Base-by-base conservation (phyloP, 1,140 invertebrate species). In the Neocloeon triangulifer region DNA sequence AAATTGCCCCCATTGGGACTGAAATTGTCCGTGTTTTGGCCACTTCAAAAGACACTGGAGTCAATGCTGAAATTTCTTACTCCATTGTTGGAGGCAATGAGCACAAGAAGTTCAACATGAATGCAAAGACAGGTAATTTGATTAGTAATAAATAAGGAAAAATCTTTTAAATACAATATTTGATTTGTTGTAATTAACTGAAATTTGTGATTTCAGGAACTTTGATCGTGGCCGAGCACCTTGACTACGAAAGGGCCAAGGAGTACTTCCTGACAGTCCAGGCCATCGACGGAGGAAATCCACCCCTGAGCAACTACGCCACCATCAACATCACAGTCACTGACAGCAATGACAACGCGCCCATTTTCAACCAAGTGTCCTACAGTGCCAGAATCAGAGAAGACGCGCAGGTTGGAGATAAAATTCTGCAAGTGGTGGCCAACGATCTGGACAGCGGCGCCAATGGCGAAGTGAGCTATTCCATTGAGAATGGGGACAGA, bases 21-120 rank as follows among this genome's bases (percentile, higher is more conserved):
- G 72, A 81, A 47, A 63, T 95, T 5, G 63, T 75, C 4, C 59
- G 69, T 40, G 76, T 96, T 1, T 58, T 73, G 28, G 92, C 92
- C 1, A 79, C 75, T 0, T 92, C 89, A n/a, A 69, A 74, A 41
- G 91, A 97, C 49, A 71, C 74, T 15, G 89, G 89, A 9, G 66
- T 86, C 9, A 96, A 96, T 56, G 86, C 86, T 0, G 73, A 88
- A 46, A 79, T 97, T 17, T 68, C 69, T 18, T 96, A 96, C 49
- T 73, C 76, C 17, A 73, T 92, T 25, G 67, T 88, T 14, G 79
- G 75, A 22, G 82, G 81, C 14, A 86, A 86, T 43, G 80, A 82
- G 43, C 75, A 84, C 39, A 72, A 73, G 32, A 81, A 85, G 46
- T 89, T 88, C 48, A 50, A 59, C 13, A 72, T 89, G 26, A 61